phyloP scores from a whole-genome alignment of 2,888 invertebrate species.

The Leucozona laternaria region DNA sequence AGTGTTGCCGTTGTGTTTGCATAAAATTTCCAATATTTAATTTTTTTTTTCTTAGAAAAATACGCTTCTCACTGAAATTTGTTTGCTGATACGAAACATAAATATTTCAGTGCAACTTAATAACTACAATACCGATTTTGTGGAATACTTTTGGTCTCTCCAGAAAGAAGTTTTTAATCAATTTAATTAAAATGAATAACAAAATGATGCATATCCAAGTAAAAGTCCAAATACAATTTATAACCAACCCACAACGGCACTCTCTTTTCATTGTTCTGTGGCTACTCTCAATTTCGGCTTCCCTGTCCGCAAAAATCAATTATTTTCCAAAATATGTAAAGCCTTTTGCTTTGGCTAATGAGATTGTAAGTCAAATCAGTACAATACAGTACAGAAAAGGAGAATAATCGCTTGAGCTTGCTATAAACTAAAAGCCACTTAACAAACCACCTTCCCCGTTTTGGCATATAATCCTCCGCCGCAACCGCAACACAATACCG shows the following conservation, averaged over 20 bases:
- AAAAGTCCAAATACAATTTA: background rate
- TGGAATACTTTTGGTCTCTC: no score
- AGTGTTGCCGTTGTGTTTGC: no score
- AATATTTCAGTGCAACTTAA: no score
- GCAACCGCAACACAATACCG: constrained; percentile 20
- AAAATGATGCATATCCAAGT: background rate
- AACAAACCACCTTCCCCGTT: constrained; percentile 43
- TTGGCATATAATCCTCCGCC: constrained; percentile 32
- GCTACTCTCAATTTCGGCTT: background rate
- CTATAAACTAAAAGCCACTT: constrained; percentile 63
- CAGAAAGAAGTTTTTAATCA: no score
- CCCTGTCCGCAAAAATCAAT: background rate
- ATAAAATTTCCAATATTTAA: no score
- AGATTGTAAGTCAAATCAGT: constrained; percentile 56
- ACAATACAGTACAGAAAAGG: background rate
- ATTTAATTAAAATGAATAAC: no score
- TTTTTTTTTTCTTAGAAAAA: no score
- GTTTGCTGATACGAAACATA: no score
- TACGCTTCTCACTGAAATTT: no score
- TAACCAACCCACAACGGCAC: background rate
- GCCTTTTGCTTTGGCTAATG: constrained; percentile 40
- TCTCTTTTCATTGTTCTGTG: background rate
- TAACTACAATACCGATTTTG: no score
- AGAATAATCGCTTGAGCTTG: constrained; percentile 31
- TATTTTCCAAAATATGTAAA: constrained; percentile 26